Base-by-base conservation (phyloP, 2,797 vertebrate species). In the Crossoptilon crossoptilon region DNA sequence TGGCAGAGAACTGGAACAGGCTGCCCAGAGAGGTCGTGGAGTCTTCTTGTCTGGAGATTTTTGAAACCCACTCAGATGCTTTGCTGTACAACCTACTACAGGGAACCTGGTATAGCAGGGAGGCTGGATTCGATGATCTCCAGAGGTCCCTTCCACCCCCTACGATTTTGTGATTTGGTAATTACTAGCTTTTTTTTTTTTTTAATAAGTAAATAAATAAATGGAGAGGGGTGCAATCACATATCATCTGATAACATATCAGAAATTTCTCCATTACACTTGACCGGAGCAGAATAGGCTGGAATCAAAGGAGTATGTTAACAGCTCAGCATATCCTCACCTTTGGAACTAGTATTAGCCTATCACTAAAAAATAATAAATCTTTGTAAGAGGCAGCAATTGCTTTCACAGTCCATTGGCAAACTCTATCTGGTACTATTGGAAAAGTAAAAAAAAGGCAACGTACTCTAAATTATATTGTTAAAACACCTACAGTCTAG, bases 321-420 rank as follows among this genome's bases (percentile, higher is more conserved):
- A 96, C 88, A 95, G 90, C 67, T 96, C 92, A 93, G 69, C 69
- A 14, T 92, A 95, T 85, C 90, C 96, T 59, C 53, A 46, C 49
- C 69, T 93, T 96, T 96, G 94, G 88, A 93, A 91, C 66, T 60
- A 84, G 41, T 82, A 91, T 96, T 94, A 95, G 79, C 78, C 88
- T 95, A 88, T 88, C 71, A 68, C 71, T 79, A 83, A 84, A 93
- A 95, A 91, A 76, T 46, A 91, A 96, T 89, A 95, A 91, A 95
- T 93, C 92, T 95, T 93, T 95, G 51, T 90, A 91, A 93, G 88
- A 94, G 91, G 68, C 87, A 95, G 70, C 44, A 73, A 69, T 95
- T 93, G 72, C 83, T 94, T 91, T 95, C 87, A 63, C 67, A 93
- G 76, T 93, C 78, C 33, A 43, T 64, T 43, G 14, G 85, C 71